These are phyloP conservation scores for Arge pagana DNA, from an alignment of 2,888 invertebrate genomes.

Conservation along the genomic window DNA sequence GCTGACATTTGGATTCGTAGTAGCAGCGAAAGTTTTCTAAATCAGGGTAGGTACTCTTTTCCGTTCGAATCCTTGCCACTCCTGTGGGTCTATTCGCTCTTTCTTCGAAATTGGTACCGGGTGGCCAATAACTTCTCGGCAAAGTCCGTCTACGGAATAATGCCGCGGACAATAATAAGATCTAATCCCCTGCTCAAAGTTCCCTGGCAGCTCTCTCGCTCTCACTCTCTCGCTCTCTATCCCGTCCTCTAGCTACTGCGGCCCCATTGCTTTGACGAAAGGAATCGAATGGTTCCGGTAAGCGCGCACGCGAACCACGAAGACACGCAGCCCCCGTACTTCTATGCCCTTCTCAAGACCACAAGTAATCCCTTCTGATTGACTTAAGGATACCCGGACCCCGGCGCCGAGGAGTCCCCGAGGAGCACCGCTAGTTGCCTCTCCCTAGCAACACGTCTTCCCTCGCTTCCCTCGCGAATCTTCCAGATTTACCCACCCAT, in stretches of 20 bases:
- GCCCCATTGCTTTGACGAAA: slow-evolving; percentile 1
- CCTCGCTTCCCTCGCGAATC: neutral
- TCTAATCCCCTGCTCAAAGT: slow-evolving; percentile 6
- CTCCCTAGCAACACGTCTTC: slow-evolving; percentile 8
- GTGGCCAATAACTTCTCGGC: slow-evolving; percentile 4
- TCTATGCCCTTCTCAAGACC: slow-evolving; percentile 1
- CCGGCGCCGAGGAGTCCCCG: slow-evolving; percentile 8
- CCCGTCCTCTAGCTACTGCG: neutral
- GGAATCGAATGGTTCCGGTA: slow-evolving; percentile 13
- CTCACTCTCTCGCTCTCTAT: no score
- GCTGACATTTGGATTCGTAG: no score
- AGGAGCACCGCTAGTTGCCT: no score
- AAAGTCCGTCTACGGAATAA: no score
- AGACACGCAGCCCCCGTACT: slow-evolving; percentile 8
- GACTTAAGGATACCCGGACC: slow-evolving; percentile 31
- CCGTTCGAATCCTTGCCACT: no score
- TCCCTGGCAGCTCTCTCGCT: neutral
- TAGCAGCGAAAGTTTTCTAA: no score
- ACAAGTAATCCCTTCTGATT: slow-evolving; percentile 29
- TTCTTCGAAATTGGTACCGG: no score
- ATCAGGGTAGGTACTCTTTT: no score
- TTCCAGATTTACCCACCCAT: no score
- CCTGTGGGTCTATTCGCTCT: no score
- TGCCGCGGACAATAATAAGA: slow-evolving; percentile 5
- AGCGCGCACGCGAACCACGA: no score